A percentile compares a stretch with the other conserved stretches of the same genome.
These are phyloP conservation scores for Ophiodon elongatus DNA, from an alignment of 2,113 vertebrate species.

Conservation along the genomic window DNA sequence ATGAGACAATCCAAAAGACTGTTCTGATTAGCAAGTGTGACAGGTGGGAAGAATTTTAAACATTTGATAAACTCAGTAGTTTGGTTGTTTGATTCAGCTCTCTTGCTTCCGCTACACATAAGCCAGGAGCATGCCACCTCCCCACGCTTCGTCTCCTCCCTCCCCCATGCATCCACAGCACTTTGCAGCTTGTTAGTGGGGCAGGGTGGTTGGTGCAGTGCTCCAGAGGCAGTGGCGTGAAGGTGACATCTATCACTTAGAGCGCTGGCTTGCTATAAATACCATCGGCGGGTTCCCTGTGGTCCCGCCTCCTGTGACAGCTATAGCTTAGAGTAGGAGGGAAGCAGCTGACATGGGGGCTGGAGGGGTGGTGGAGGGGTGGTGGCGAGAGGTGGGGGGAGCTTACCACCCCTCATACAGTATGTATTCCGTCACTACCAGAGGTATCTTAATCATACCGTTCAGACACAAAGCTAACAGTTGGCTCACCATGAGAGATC, in stretches of 20 bases:
- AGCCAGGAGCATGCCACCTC: constrained; percentile 29
- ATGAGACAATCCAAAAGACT: constrained; percentile 29
- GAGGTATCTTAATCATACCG: constrained; percentile 83
- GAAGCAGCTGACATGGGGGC: constrained; percentile 80
- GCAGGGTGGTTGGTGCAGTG: constrained; percentile 73
- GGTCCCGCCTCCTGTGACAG: constrained; percentile 79
- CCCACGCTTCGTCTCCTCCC: constrained; percentile 13
- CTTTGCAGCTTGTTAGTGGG: constrained; percentile 84
- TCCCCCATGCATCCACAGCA: constrained; percentile 60
- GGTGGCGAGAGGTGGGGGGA: not conserved
- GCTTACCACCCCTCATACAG: too few relatives aligned
- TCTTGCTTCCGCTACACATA: constrained; percentile 15
- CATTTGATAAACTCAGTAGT: constrained; percentile 40
- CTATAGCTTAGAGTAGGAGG: constrained; percentile 67
- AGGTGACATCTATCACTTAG: constrained; percentile 88
- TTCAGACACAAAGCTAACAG: constrained; percentile 67
- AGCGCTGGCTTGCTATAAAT: constrained; percentile 81
- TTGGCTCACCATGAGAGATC: constrained; percentile 38
- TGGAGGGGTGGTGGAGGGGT: too few relatives aligned
- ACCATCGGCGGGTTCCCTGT: constrained; percentile 77
- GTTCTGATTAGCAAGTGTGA: constrained; percentile 70
- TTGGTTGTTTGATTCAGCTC: constrained; percentile 40
- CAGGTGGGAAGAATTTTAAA: constrained; percentile 40
- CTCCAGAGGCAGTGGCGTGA: constrained; percentile 78
- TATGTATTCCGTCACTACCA: constrained; percentile 80